These are phyloP conservation scores for Diplosoma virens DNA, from an alignment of 23 tunicate species.

Conservation along the genomic window DNA sequence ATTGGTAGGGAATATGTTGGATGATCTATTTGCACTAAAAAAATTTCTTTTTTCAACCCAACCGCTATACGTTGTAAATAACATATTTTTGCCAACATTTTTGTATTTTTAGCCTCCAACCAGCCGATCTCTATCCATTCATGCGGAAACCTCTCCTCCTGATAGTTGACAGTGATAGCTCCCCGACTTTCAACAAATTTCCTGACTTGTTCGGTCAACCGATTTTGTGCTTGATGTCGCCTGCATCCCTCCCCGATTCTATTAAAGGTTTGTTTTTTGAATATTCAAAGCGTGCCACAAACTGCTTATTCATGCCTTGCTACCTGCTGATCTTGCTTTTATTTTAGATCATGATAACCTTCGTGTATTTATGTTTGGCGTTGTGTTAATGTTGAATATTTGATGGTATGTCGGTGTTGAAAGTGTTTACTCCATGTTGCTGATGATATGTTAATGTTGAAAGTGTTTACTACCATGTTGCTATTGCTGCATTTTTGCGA, in stretches of 20 bases:
- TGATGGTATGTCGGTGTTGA: no score
- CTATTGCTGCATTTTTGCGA: no score
- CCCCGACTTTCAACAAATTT: conserved; percentile 42
- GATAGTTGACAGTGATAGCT: conserved; percentile 80
- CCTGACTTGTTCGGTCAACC: conserved; percentile 82
- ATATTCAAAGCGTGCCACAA: not conserved
- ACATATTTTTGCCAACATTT: no score
- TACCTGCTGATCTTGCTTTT: not conserved
- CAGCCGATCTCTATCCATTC: conserved; percentile 79
- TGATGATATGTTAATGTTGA: no score
- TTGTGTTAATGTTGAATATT: no score
- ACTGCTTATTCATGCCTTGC: not conserved
- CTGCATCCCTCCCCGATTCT: conserved; percentile 56
- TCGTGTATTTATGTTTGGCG: no score
- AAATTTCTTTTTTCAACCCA: no score
- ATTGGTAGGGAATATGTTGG: no score
- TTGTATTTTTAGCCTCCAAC: conserved; percentile 58
- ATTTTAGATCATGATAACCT: not conserved
- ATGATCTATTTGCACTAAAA: no score
- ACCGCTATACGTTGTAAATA: no score
- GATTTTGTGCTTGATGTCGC: conserved; percentile 70
- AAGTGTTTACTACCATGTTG: no score
- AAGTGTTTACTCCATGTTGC: no score
- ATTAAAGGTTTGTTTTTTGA: conserved; percentile 35
- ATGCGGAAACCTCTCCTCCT: conserved; percentile 69